Evolutionary conservation across 2,113 vertebrate species (phyloP).

Genomic region (Clupea harengus): DNA sequence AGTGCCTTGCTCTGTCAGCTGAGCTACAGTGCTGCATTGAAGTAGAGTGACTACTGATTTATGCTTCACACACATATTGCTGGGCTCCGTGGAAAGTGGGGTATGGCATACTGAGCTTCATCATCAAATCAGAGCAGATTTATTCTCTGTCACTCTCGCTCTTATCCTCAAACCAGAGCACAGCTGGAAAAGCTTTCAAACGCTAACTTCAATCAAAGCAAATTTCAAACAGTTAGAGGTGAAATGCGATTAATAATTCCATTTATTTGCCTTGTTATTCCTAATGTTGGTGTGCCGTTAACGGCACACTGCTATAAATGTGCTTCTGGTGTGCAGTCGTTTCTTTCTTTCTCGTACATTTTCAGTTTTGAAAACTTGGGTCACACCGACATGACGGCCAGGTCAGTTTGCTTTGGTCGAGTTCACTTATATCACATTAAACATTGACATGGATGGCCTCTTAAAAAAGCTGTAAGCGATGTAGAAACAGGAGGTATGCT

Average conservation of each 20-base stretch:
- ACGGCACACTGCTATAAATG: background rate
- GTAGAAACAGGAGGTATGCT: background rate
- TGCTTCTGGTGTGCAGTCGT: background rate
- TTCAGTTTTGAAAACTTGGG: background rate
- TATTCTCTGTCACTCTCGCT: background rate
- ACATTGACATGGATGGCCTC: background rate
- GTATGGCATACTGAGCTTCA: background rate
- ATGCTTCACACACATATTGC: background rate
- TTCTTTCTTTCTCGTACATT: too few relatives aligned
- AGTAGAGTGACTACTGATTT: background rate
- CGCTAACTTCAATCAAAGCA: background rate
- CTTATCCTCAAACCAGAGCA: background rate
- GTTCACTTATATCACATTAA: background rate
- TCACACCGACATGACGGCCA: background rate
- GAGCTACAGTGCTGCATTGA: background rate
- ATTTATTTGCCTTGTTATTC: background rate
- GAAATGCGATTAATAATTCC: background rate
- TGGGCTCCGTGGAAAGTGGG: background rate
- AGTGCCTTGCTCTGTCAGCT: background rate
- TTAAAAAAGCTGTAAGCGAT: background rate
- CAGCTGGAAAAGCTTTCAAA: background rate
- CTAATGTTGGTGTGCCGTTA: background rate
- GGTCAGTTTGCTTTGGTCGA: background rate
- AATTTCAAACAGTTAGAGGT: background rate
- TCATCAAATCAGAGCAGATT: background rate